Base-by-base conservation (phyloP, 2,888 invertebrate genomes). In the Agapostemon virescens region DNA sequence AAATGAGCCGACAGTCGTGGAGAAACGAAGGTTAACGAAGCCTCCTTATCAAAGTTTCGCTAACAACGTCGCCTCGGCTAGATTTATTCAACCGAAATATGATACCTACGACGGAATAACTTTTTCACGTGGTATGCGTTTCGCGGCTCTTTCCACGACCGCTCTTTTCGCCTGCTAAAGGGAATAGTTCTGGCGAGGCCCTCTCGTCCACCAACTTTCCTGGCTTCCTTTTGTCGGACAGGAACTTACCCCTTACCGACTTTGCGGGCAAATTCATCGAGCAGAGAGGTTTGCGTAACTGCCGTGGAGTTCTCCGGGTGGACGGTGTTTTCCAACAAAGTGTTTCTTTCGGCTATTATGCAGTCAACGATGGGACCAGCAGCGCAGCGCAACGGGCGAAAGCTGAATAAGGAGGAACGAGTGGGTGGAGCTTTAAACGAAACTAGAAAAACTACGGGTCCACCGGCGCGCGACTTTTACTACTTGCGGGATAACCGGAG, bases 281-380 rank as follows among this genome's bases (percentile, higher is more conserved):
- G 58, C 67, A 26, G 55, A 55, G 83, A 84, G 79, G 81, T 71
- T 73, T 66, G 63, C 42, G 73, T 77, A 55, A 55, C 55, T 55
- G 55, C 77, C 66, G 75, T 69, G 70, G 79, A 85, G 78, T 85
- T 82, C 71, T 40, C 33, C n/a, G 20, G 13, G 23, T 26, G 55
- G 77, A 45, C 69, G 78, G 9, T 70, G 77, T 74, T 79, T 61
- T 69, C 58, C 76, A 70, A 81, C 84, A 79, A 85, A 83, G 85
- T 84, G 84, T 85, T 84, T 78, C 84, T 82, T 85, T 82, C 68
- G 69, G 33, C 64, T 71, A 77, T 80, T 75, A 75, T 79, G 69
- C 69, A 69, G 61, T n/a, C 52, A 45, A 69, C 71, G 72, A 52
- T n/a, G 38, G 49, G n/a, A 20, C n/a, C n/a, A 49, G 2, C 49